Conservation (phyloP, 2,113 vertebrate genomes). For the Phalacrocorax pelagicus region DNA sequence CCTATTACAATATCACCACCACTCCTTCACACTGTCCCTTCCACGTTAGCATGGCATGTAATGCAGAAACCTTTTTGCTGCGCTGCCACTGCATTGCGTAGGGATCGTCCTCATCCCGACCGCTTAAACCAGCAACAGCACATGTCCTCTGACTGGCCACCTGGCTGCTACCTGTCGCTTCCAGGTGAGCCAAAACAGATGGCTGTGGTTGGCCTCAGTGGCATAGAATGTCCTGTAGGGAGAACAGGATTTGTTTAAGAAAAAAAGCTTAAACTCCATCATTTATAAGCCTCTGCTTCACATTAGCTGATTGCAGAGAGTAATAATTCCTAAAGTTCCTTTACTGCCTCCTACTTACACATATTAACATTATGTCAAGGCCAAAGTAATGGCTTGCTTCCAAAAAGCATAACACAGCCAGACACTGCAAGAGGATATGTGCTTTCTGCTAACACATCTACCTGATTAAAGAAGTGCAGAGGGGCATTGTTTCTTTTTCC, state of each 20-base stretch:
- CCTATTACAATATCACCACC: background rate
- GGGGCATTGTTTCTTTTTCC: constrained; percentile 36
- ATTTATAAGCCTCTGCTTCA: background rate
- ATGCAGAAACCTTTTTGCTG: background rate
- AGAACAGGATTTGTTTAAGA: background rate
- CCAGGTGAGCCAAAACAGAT: background rate
- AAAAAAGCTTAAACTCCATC: background rate
- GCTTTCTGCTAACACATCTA: constrained; percentile 28
- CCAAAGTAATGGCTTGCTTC: constrained; percentile 26
- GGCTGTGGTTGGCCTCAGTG: background rate
- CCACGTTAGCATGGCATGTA: rapidly evolving
- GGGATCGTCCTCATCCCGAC: background rate
- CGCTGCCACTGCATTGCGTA: rapidly evolving
- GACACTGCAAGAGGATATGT: background rate
- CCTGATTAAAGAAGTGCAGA: constrained; percentile 28
- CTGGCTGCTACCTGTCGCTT: background rate
- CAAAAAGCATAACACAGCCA: background rate
- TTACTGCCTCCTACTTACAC: background rate
- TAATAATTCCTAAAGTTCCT: background rate
- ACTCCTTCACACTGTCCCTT: background rate
- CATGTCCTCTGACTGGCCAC: background rate
- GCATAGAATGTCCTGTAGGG: background rate
- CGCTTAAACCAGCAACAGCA: background rate
- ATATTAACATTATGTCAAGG: background rate
- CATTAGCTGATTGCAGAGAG: background rate